Base-by-base conservation (phyloP, 1,140 invertebrate genomes). In the Sitobion miscanthi region DNA sequence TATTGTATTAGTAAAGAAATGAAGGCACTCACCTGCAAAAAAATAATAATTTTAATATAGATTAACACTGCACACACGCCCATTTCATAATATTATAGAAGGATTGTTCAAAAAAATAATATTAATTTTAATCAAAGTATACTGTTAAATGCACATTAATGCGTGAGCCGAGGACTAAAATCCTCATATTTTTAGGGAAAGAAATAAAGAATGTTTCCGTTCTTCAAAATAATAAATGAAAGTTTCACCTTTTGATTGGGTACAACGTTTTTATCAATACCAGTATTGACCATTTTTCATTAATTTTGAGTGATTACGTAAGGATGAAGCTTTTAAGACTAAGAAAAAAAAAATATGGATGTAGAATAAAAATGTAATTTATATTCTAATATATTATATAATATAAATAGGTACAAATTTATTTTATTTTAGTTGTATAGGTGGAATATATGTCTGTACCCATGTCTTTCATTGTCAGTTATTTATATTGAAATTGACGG, bases 21-120 rank as follows among this genome's bases (percentile, higher is more conserved):
- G 21, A 17, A 17, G 30, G 21, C 11, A 90, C 52, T 62, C 52
- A 90, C 88, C 88, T 90, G 88, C 20, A 62, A 90, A 90, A 54
- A 57, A 90, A 90, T 54, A 89, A 90, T 38, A 54, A 89, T 49
- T 52, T 89, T n/a, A 89, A 2, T 69, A 69, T n/a, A 69, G 0
- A 4, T 69, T 0, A 7, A 69, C 14, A 69, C 30, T 4, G n/a
- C 14, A 69, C 30, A n/a, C 14, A n/a, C 11, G n/a, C 30, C 21
- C 21, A 54, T 54, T 23, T 54, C 3, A 54, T 52, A 14, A 54
- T 52, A 14, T 49, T 49, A 54, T 54, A 21, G 6, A 0, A 52
- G 17, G n/a, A 69, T 69, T n/a, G 14, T 69, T n/a, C 17, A 69
- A 17, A n/a, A 69, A n/a, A n/a, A 62, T 11, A n/a, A n/a, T 14